These are phyloP conservation scores for Pseudotriccus pelzelni DNA, from an alignment of 2,797 vertebrate species.

Conservation along the genomic window DNA sequence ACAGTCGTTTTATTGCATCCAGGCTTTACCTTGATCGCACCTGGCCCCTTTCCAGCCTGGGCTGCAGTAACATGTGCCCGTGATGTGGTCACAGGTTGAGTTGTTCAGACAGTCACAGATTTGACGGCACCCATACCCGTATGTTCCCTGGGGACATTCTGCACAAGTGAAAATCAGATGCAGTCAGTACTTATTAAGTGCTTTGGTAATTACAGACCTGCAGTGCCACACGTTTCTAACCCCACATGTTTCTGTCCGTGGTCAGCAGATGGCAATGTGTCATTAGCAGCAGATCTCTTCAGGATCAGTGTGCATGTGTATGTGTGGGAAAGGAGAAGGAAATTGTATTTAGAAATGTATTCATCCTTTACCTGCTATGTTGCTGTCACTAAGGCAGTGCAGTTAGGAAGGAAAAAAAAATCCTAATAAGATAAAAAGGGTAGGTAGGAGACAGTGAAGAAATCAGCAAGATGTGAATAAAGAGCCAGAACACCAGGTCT, in stretches of 20 bases:
- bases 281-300: not conserved
- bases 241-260: not conserved
- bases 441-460: not conserved
- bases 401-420: not conserved
- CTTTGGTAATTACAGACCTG: not conserved
- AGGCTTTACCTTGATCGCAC: slow-evolving; percentile 90
- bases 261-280: slow-evolving; percentile 72
- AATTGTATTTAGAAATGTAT: not conserved
- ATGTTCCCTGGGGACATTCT: slow-evolving; percentile 90
- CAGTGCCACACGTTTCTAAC: not conserved
- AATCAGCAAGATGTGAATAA: not conserved
- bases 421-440: not conserved
- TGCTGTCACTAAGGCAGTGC: not conserved
- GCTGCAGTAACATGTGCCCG: slow-evolving; percentile 94
- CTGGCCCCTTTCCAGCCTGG: slow-evolving; percentile 94
- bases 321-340: not conserved
- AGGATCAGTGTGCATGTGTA: not conserved
- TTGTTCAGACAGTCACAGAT: slow-evolving; percentile 96
- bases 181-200: not conserved
- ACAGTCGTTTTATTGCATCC: not conserved
- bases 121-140: slow-evolving; percentile 94
- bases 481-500: not conserved
- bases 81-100: slow-evolving; percentile 96
- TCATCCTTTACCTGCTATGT: not conserved
- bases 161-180: not conserved